phyloP scores from a whole-genome alignment of 2,888 invertebrate species.

The Agriopis marginaria region DNA sequence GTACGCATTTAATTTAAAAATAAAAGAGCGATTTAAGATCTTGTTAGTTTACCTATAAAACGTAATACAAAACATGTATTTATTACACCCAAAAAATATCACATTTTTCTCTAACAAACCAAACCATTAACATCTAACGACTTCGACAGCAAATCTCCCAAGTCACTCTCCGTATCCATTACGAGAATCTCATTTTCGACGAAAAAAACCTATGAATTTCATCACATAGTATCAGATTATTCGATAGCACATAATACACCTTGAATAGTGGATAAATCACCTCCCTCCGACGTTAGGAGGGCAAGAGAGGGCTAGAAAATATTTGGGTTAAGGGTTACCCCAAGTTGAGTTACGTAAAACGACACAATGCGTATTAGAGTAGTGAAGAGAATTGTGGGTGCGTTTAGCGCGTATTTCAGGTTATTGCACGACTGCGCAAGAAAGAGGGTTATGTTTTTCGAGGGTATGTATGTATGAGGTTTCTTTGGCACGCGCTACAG shows the following conservation, averaged over 20 bases:
- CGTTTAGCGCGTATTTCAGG: background rate
- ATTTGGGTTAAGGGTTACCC: slow-evolving; percentile 58
- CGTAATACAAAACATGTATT: background rate
- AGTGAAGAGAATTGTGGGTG: slow-evolving; percentile 10
- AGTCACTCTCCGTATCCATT: slow-evolving; percentile 29
- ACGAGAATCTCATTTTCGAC: slow-evolving; percentile 29
- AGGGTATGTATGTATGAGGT: too few relatives aligned
- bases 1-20: too few relatives aligned
- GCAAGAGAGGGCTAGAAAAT: slow-evolving; percentile 57
- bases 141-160: slow-evolving; percentile 12
- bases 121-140: slow-evolving; percentile 21
- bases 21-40: too few relatives aligned
- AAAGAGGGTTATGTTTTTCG: too few relatives aligned
- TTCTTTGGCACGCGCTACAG: too few relatives aligned
- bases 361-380: slow-evolving; percentile 28
- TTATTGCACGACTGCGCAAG: background rate
- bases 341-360: slow-evolving; percentile 37
- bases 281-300: slow-evolving; percentile 57
- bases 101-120: slow-evolving; percentile 12
- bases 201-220: slow-evolving; percentile 49
- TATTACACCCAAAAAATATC: background rate
- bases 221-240: slow-evolving; percentile 62
- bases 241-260: slow-evolving; percentile 62
- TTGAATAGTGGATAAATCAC: slow-evolving; percentile 71
- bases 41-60: background rate